Base-by-base conservation (phyloP, 2,797 vertebrate species). In the Poeciliopsis turneri region DNA sequence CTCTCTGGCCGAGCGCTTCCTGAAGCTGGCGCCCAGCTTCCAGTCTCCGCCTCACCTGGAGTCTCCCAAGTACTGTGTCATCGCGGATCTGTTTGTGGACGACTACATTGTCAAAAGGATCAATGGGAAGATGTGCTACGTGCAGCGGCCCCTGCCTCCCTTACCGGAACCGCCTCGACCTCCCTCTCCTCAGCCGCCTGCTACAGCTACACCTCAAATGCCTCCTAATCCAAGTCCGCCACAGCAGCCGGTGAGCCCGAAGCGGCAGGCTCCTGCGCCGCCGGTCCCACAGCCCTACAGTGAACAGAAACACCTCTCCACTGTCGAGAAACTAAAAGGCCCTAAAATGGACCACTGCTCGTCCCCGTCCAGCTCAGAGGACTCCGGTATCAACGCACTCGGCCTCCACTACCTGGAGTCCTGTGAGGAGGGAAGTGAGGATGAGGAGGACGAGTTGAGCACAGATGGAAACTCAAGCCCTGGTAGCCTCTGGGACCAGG, bases 101-200 rank as follows among this genome's bases (percentile, higher is more conserved):
- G 97, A 97, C 94, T 99, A 99, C 90, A 96, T 98, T 0, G 97
- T 99, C 64, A 99, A 98, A 78, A 97, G 98, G 90, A 98, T 99
- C 89, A 99, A 99, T 0, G 98, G 98, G 49, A 99, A 99, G 95
- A 98, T 99, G 98, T 99, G 98, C 91, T 99, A 99, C 0, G 97
- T 99, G 79, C 98, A 99, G 94, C 95, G 97, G 71, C 97, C 97
- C 71, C 95, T 90, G 0, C 95, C 95, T 7, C 90, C 95, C 0
- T 59, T 92, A 25, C 94, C 94, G 0, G 91, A 95, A 43, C 92
- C 92, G 0, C 93, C 93, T 71, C 86, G 53, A 1, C 79, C 93
- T 23, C 53, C 88, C 0, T 87, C 90, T 0, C 92, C 91, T 53
- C 75, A 91, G 1, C 81, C 76, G 8, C 49, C 92, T 79, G 77